A percentile compares a stretch with the other conserved stretches of the same genome.
These are phyloP conservation scores for Scaptomyza cyrtandrae DNA, from an alignment of 2,888 invertebrate species.

Conservation along the genomic window DNA sequence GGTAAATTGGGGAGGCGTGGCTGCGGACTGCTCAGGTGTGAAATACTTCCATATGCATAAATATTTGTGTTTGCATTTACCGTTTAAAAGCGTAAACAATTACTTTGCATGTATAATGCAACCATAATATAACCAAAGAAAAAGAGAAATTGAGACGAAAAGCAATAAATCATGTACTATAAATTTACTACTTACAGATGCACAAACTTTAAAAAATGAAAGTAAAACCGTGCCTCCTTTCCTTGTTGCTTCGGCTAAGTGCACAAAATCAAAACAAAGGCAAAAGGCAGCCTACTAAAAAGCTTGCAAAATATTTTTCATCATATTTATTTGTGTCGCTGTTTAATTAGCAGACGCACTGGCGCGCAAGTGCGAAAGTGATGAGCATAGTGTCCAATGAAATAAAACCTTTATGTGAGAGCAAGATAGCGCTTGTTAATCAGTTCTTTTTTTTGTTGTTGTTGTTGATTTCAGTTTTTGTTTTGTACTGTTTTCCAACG, in stretches of 20 bases:
- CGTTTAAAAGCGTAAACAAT: constrained; percentile 8
- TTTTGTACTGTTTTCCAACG: constrained; percentile 39
- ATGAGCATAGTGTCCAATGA: constrained; percentile 25
- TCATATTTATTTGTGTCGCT: constrained; percentile 39
- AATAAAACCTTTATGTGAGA: constrained; percentile 25
- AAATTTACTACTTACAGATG: not conserved
- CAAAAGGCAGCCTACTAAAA: constrained; percentile 35
- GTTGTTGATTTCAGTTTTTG: constrained; percentile 23
- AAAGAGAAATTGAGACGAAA: not conserved
- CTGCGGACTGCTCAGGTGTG: constrained; percentile 51
- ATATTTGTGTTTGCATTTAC: constrained; percentile 5
- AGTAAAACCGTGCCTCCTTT: constrained; percentile 25
- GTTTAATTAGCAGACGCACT: constrained; percentile 32
- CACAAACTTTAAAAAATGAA: constrained; percentile 35
- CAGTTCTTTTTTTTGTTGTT: constrained; percentile 1
- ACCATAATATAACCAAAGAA: constrained; percentile 6
- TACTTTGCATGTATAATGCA: constrained; percentile 13
- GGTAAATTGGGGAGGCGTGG: constrained; percentile 30
- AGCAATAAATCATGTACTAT: not conserved
- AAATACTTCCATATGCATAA: constrained; percentile 29
- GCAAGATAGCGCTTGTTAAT: constrained; percentile 36
- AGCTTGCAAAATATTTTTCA: constrained; percentile 51
- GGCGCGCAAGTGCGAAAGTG: constrained; percentile 29
- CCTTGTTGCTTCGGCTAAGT: constrained; percentile 24
- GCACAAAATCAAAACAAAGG: constrained; percentile 24